Evolutionary conservation across 2,888 invertebrate species (phyloP).

Genomic region (Meiosimyza platycephala): DNA sequence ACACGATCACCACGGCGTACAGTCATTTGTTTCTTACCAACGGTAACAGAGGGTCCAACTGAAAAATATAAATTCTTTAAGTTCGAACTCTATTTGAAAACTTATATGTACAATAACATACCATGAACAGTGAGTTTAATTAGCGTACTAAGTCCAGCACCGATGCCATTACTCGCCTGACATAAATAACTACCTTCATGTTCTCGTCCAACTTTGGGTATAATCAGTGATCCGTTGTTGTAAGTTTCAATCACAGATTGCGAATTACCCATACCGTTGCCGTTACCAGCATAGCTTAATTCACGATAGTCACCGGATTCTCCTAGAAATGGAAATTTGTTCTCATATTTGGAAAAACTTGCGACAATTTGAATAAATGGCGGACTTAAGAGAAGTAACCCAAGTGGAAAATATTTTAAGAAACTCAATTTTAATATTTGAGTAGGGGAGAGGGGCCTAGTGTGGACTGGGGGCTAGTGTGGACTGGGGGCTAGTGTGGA

Average conservation of each 20-base stretch:
- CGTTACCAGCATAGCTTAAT: conserved; percentile 66
- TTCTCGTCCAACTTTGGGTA: conserved; percentile 69
- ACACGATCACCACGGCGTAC: conserved; percentile 70
- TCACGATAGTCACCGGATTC: conserved; percentile 70
- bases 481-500: too few relatives aligned
- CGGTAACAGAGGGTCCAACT: conserved; percentile 70
- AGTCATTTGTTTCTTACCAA: conserved; percentile 68
- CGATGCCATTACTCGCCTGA: conserved; percentile 73
- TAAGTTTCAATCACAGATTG: conserved; percentile 63
- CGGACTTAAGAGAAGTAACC: background rate
- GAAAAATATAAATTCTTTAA: conserved; percentile 1
- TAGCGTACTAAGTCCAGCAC: conserved; percentile 73
- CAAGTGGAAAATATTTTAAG: too few relatives aligned
- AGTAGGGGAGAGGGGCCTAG: too few relatives aligned
- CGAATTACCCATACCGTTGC: conserved; percentile 52
- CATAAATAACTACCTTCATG: conserved; percentile 72
- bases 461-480: too few relatives aligned
- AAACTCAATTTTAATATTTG: too few relatives aligned
- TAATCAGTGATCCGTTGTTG: conserved; percentile 69
- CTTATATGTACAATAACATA: conserved; percentile 54
- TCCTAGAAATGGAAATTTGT: conserved; percentile 42
- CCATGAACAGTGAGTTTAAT: conserved; percentile 74
- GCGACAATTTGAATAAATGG: background rate
- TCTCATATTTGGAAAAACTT: background rate
- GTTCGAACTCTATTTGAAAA: background rate